Base-by-base conservation (phyloP, 2,113 vertebrate genomes). In the Nibea coibor region DNA sequence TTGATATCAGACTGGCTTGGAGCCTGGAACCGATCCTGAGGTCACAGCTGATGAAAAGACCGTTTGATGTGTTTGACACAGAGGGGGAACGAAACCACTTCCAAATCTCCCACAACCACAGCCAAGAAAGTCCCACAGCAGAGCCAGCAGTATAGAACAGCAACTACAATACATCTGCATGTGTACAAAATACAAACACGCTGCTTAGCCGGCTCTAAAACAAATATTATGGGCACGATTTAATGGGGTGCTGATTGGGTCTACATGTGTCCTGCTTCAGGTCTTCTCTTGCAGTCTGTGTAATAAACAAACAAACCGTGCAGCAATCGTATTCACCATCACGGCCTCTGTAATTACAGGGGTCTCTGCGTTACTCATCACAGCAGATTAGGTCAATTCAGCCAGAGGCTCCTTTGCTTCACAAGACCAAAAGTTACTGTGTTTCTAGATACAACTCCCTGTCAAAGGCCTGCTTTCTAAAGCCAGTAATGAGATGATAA, bases 21-120 rank as follows among this genome's bases (percentile, higher is more conserved):
- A 87, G 86, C 80, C 85, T 88, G 79, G 87, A 86, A 82, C 53
- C 73, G 51, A 89, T 73, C 43, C 75, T 63, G 64, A 50, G 79
- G 88, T 78, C 80, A 54, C 62, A 80, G 79, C 87, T 69, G 79
- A 90, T 82, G 81, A 90, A 91, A 88, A 88, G 75, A 66, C 8
- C 0, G 22, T 89, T 88, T 88, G 87, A 89, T 87, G 87, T 69
- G 66, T 86, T 58, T 88, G 86, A 89, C 16, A 20, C 75, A 72
- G 61, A 61, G 39, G 24, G 42, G 73, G 59, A 39, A 42, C 79
- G n/a, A 69, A 88, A 87, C 20, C 80, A 50, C 82, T 57, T 88
- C 66, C 68, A 92, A 86, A 91, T 72, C 72, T 75, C 68, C 69
- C 66, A n/a, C 22, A 78, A 66, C 69, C 63, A 0, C 78, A 69